These are phyloP conservation scores for Achatina immaculata DNA, from an alignment of 1,140 invertebrate genomes.

Conservation along the genomic window DNA sequence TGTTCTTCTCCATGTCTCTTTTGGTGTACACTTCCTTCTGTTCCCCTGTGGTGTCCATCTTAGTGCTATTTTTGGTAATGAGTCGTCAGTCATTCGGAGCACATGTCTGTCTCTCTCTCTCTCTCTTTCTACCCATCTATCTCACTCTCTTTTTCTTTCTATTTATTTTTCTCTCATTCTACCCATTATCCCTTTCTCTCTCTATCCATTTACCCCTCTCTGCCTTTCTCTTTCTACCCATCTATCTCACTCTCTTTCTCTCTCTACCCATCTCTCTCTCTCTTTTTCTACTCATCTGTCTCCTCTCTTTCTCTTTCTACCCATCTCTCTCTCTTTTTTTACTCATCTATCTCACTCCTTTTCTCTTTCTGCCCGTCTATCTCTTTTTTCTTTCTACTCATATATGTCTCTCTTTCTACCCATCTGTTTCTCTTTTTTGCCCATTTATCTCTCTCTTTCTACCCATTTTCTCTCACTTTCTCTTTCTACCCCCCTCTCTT, in stretches of 20 bases:
- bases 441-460: too few species aligned
- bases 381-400: too few species aligned
- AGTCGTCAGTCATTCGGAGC: too few species aligned
- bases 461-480: too few species aligned
- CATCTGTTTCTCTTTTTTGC: too few species aligned
- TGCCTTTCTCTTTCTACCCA: neutral
- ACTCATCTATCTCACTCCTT: too few species aligned
- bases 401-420: too few species aligned
- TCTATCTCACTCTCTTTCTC: conserved; percentile 14
- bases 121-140: too few species aligned
- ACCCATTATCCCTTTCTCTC: neutral
- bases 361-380: too few species aligned
- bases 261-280: conserved; percentile 1
- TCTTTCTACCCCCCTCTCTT: neutral
- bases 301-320: neutral
- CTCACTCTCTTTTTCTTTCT: neutral
- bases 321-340: too few species aligned
- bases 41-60: neutral
- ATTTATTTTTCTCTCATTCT: too few species aligned
- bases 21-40: neutral
- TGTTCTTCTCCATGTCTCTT: too few species aligned
- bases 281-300: neutral
- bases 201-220: neutral
- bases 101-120: neutral
- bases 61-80: neutral